Evolutionary conservation across 2,113 vertebrate species (phyloP).

Genomic region (Steatornis caripensis): DNA sequence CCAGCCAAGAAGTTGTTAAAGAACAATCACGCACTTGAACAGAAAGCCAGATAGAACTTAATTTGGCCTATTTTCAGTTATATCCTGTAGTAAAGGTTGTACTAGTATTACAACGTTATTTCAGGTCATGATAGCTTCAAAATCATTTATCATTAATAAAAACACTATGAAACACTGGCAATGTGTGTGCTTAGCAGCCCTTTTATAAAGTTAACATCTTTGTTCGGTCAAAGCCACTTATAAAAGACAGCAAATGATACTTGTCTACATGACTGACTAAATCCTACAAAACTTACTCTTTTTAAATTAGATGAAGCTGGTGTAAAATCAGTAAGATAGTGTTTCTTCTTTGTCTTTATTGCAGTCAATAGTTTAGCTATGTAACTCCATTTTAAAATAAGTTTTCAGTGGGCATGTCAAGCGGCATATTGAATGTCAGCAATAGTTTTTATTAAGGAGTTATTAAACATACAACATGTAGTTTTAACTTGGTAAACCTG

Average conservation of each 20-base stretch:
- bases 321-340: neutral
- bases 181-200: neutral
- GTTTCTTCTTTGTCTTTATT: neutral
- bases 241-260: neutral
- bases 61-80: neutral
- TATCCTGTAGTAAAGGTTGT: neutral
- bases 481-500: neutral
- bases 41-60: neutral
- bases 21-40: neutral
- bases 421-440: neutral
- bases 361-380: neutral
- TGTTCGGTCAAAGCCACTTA: neutral
- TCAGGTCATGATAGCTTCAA: neutral
- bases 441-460: neutral
- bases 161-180: neutral
- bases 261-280: constrained; percentile 1
- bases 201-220: constrained; percentile 1
- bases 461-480: neutral
- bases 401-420: neutral
- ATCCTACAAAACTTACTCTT: neutral
- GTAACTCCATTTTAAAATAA: neutral
- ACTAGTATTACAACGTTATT: neutral
- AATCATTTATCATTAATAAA: neutral
- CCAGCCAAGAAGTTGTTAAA: neutral
- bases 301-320: neutral